Base-by-base conservation (phyloP, 2,888 invertebrate genomes). In the Harpalus rubripes region DNA sequence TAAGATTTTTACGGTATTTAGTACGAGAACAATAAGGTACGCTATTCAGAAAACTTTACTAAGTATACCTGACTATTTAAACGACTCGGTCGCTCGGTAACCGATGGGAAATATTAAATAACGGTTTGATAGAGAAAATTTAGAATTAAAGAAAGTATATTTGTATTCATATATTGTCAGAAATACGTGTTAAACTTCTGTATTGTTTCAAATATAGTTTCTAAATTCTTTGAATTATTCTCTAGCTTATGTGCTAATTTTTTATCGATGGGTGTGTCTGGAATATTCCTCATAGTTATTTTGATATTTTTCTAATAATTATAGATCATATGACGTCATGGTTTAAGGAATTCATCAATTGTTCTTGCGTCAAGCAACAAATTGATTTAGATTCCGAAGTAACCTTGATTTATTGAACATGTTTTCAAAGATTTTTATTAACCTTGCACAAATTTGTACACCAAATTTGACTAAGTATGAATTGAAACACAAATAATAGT, bases 301-400 rank as follows among this genome's bases (percentile, higher is more conserved):
- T 52, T 52, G 12, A 52, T 52, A 12, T 8, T 52, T 52, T 52
- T 52, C 10, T 12, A 12, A 52, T 52, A 52, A 52, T 52, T 52
- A 10, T 52, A 52, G 44, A 15, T 16, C 59, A 16, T 4, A 18
- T 74, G 74, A 74, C 74, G 72, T 72, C 72, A 72, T 16, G 15
- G 41, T 32, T 52, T 72, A 72, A 32, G 74, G 72, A 44, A 56
- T 58, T 78, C n/a, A 58, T 58, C 56, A 78, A 58, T 78, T 78
- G 58, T 22, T 15, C 10, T 15, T 26, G 78, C 78, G 78, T 78
- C 78, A 78, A 58, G 52, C 8, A 78, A 56, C 59, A 78, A 58
- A 78, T 78, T 78, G 78, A 78, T 76, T 76, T 76, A 76, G 56
- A 56, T 78, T 78, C 59, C 78, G 8, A 12, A n/a, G 78, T 58